Base-by-base conservation (phyloP, 2,888 invertebrate species). In the Acronicta aceris region DNA sequence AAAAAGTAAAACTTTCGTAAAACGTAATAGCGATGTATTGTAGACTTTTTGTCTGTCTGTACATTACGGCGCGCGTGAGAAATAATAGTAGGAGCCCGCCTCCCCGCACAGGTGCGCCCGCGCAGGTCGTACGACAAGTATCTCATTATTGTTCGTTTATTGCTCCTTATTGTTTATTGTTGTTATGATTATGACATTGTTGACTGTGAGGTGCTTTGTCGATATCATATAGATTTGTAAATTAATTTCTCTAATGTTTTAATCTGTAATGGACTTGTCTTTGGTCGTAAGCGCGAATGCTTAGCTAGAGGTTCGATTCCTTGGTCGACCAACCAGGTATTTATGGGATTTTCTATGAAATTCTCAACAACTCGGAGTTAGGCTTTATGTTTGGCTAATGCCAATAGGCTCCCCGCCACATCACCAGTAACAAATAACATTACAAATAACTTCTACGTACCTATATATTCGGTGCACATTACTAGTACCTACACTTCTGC, bases 41-140 rank as follows among this genome's bases (percentile, higher is more conserved):
- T 42, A 42, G 27, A 52, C 30, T 74, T 68, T 70, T 77, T 74
- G 66, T 70, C 68, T 59, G 65, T 72, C 73, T 36, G 76, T 81
- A 81, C 82, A 42, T 21, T 54, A 65, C 62, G 51, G 70, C 47
- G 72, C 72, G 74, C 82, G 85, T 84, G 83, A 81, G 84, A 84
- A 83, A 71, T 79, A 72, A 74, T 75, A 61, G 72, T 75, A 65
- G 60, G 46, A 57, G 25, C 59, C 41, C 36, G 42, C 52, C 70
- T 59, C 15, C 43, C 21, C 15, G 40, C 55, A 41, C 59, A 53
- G 55, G 57, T 61, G 77, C 74, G 61, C 59, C 58, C 40, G 74
- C 74, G 61, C 71, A 47, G 25, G 53, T 17, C 48, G 36, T 59
- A 72, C 49, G 58, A 65, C 65, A 45, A 65, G 66, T 75, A 67